Evolutionary conservation across 1,140 invertebrate genomes (phyloP).

Genomic region (Hestina assimilis): DNA sequence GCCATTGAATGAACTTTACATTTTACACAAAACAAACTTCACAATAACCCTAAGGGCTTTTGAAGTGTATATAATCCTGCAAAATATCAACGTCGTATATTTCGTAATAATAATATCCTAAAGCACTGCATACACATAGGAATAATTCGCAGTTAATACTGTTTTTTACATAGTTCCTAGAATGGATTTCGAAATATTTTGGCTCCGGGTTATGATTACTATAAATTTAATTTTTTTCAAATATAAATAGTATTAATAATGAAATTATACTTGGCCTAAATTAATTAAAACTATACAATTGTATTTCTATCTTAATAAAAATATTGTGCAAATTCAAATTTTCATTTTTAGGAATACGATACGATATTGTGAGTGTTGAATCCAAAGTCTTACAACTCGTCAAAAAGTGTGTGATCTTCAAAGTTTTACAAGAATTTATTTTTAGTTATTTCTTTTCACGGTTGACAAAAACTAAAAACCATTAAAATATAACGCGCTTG

Average conservation of each 20-base stretch:
- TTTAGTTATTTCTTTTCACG: not conserved
- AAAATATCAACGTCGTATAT: slow-evolving; percentile 27
- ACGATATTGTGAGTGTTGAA: no score
- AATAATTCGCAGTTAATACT: slow-evolving; percentile 44
- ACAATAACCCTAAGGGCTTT: slow-evolving; percentile 24
- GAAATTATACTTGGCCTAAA: not conserved
- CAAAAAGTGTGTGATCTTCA: slow-evolving; percentile 33
- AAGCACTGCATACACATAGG: slow-evolving; percentile 37
- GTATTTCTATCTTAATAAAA: not conserved
- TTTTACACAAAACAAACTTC: slow-evolving; percentile 40
- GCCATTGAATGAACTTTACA: slow-evolving; percentile 42
- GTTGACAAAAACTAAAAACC: not conserved
- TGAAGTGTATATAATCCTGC: slow-evolving; percentile 24
- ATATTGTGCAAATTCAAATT: not conserved
- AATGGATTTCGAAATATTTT: not conserved
- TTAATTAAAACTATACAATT: not conserved
- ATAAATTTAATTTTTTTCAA: not conserved
- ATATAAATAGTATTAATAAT: no score
- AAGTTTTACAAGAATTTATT: slow-evolving; percentile 2
- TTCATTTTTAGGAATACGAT: not conserved
- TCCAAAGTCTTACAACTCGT: slow-evolving; percentile 14
- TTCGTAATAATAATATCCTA: slow-evolving; percentile 37
- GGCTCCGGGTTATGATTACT: not conserved
- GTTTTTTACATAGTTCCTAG: slow-evolving; percentile 19
- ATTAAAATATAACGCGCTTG: not conserved